Base-by-base conservation (phyloP, 2,113 vertebrate species). In the Ursus arctos region DNA sequence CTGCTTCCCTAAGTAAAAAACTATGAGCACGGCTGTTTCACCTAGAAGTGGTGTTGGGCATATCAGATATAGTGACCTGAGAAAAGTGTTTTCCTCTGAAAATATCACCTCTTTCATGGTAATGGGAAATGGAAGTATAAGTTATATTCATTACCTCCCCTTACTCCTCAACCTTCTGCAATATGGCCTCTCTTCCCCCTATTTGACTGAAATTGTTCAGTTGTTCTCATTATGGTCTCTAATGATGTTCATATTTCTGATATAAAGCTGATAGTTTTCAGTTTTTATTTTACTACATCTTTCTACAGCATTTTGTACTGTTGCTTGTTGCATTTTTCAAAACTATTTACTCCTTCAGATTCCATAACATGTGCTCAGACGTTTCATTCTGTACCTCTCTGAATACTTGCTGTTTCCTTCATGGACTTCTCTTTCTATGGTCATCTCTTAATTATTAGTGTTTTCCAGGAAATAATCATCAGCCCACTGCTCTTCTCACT, bases 131-230 rank as follows among this genome's bases (percentile, higher is more conserved):
- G n/a, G 36, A 94, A 92, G n/a, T 91, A 24, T 79, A 94, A 96
- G 49, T 93, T 87, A 87, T 69, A 87, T 83, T 94, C 49, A 69
- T 95, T 94, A 80, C 40, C 14, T 92, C 49, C 43, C 59, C 74
- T 95, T 94, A 72, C 77, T 97, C 82, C 26, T 88, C 84, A 95
- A 43, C 40, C 79, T 95, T 96, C 84, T 87, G n/a, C 31, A 92
- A 0, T 95, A 65, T 79, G 83, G 87, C 72, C 49, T 95, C 87
- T 95, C 71, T 22, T 85, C 33, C 13, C 76, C 65, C 95, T 96
- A 80, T 96, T 97, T 96, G 87, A 95, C 63, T 88, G 92, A 97
- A 97, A 93, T 88, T 81, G 51, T 94, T 96, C 92, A 97, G 91
- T 88, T 81, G 51, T 94, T 96, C 92, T 96, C 89, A 96, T 88